Base-by-base conservation (phyloP, 2,113 vertebrate species). In the Ictidomys tridecemlineatus region DNA sequence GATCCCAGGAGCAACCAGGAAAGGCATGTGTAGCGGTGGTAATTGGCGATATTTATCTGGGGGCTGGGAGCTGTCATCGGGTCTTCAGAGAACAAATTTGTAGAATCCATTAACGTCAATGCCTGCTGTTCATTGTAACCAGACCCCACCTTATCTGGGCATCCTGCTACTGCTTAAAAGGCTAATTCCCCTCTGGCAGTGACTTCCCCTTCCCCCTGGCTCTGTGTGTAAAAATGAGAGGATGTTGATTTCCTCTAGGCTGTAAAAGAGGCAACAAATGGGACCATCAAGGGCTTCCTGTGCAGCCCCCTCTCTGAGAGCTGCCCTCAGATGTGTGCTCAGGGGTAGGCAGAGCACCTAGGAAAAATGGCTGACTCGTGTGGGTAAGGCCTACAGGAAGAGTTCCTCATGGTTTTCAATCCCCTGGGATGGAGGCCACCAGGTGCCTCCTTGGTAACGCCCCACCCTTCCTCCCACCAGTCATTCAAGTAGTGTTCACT, bases 121-220 rank as follows among this genome's bases (percentile, higher is more conserved):
- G 77, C 74, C 70, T 69, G 76, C n/a, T 76, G 79, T 93, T 93
- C 65, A 87, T 92, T 67, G 86, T 89, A 94, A 96, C 78, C 51
- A 94, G 92, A 95, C 14, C 24, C 74, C 58, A 65, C 93, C 74
- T 86, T 93, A 89, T 93, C 78, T 42, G 63, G 32, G 30, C 67
- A 13, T 32, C 70, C 0, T 0, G 22, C 73, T 45, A 42, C 69
- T 18, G 39, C 84, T 95, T 90, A 18, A 88, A 85, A 92, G 73
- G 17, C 32, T 39, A 78, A 0, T 95, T 74, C 37, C 39, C 20
- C 28, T 34, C 37, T 1, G 0, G 74, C 73, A 0, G 1, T 28
- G 73, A 80, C 91, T 89, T 32, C 72, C 22, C 30, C 86, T 39
- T 39, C 37, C 48, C 26, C 26, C 61, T 45, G 39, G 8, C 16